Evolutionary conservation across 2,888 invertebrate species (phyloP).

Genomic region (Drosophila cyrtoloma): DNA sequence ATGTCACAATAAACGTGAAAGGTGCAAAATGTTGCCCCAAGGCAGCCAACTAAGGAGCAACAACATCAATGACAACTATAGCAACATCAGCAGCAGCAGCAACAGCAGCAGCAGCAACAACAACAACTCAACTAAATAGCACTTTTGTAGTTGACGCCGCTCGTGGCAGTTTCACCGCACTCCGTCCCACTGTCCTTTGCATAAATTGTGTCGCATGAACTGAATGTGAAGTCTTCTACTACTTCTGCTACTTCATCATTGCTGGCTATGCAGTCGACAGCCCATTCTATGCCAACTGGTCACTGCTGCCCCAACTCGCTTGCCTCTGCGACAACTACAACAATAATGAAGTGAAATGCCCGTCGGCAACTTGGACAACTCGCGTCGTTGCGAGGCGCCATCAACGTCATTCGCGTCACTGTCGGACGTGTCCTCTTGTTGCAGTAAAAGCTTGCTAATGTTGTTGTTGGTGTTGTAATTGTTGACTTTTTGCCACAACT

Average conservation of each 20-base stretch:
- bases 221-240: not conserved
- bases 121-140: conserved; percentile 63
- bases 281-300: conserved; percentile 8
- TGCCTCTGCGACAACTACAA: conserved; percentile 1
- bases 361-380: conserved; percentile 50
- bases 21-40: conserved; percentile 75
- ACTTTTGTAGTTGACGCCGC: conserved; percentile 61
- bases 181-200: conserved; percentile 11
- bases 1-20: conserved; percentile 79
- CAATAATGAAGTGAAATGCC: conserved; percentile 29
- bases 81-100: conserved; percentile 30
- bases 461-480: not conserved
- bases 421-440: conserved; percentile 9
- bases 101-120: conserved; percentile 28
- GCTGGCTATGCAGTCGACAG: conserved; percentile 39
- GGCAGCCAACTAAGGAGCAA: conserved; percentile 42
- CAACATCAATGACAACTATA: conserved; percentile 11
- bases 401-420: conserved; percentile 30
- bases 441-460: not conserved
- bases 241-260: not conserved
- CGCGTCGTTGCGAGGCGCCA: conserved; percentile 25
- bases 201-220: conserved; percentile 46
- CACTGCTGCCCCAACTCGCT: not conserved
- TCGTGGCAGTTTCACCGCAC: conserved; percentile 35
- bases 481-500: conserved; percentile 3